These are phyloP conservation scores for Agrotis clavis DNA, from an alignment of 2,888 invertebrate species.

Conservation along the genomic window DNA sequence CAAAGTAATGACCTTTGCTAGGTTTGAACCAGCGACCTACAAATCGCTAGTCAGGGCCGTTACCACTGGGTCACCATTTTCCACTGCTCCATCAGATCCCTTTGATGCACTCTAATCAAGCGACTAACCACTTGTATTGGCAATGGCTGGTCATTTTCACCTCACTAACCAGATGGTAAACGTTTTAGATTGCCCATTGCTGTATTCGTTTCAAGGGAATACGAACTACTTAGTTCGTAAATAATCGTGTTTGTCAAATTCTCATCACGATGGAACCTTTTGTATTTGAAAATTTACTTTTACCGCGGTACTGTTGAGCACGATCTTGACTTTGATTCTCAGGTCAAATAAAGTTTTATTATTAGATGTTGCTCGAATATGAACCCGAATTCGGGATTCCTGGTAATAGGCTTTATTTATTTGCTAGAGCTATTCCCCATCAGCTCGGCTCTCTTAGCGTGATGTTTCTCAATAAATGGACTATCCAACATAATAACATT, in stretches of 20 bases:
- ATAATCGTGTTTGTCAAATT: not conserved
- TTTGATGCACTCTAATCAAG: not conserved
- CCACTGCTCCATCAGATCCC: not conserved
- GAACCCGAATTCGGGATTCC: no score
- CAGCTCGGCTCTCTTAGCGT: no score
- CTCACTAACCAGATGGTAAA: not conserved
- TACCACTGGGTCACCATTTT: no score
- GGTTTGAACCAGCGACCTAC: no score
- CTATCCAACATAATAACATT: no score
- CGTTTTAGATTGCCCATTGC: not conserved
- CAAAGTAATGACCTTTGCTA: no score
- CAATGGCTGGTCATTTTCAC: slow-evolving; percentile 2
- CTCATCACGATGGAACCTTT: not conserved
- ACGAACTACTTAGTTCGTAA: not conserved
- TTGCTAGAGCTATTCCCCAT: no score
- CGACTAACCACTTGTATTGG: not conserved
- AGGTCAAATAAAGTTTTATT: no score
- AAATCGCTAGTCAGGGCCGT: no score
- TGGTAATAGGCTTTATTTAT: no score
- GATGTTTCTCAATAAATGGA: no score
- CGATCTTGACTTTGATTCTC: not conserved
- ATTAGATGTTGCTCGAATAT: no score
- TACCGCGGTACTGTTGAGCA: not conserved
- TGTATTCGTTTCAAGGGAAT: not conserved
- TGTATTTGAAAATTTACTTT: not conserved